Conservation (phyloP, 2,888 invertebrate genomes). For the Drosophila lutescens region DNA sequence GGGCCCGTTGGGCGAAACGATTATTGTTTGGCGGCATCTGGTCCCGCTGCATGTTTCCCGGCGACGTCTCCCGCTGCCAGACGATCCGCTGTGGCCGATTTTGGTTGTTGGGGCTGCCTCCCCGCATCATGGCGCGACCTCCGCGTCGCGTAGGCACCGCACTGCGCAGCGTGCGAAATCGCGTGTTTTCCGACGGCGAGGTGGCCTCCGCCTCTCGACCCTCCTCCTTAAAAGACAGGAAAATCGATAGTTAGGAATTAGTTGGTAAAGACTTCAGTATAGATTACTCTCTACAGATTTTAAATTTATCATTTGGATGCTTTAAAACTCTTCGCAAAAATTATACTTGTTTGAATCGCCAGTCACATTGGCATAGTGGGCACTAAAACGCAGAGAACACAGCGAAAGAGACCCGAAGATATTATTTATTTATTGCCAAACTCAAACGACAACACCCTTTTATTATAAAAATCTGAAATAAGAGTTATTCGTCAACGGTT, state of each 20-base stretch:
- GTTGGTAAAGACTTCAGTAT: not conserved
- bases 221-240: conserved; percentile 86
- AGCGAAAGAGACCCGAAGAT: too few relatives aligned
- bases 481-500: too few relatives aligned
- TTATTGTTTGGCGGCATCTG: conserved; percentile 59
- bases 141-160: conserved; percentile 81
- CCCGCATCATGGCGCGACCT: conserved; percentile 79
- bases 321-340: too few relatives aligned
- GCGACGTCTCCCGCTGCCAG: conserved; percentile 84
- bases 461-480: too few relatives aligned
- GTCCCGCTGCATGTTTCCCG: conserved; percentile 50
- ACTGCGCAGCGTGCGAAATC: conserved; percentile 83
- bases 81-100: conserved; percentile 86
- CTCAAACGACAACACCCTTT: too few relatives aligned
- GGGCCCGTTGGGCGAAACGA: conserved; percentile 72
- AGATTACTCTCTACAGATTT: not conserved
- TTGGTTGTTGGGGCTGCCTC: conserved; percentile 83
- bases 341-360: too few relatives aligned
- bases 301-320: too few relatives aligned
- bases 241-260: not conserved
- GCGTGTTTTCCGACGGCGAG: conserved; percentile 87
- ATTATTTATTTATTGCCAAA: too few relatives aligned
- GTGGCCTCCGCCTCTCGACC: conserved; percentile 92
- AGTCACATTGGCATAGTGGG: too few relatives aligned
- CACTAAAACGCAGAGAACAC: too few relatives aligned